These are phyloP conservation scores for Danio tinwini DNA, from an alignment of 2,797 vertebrate genomes.

Conservation along the genomic window DNA sequence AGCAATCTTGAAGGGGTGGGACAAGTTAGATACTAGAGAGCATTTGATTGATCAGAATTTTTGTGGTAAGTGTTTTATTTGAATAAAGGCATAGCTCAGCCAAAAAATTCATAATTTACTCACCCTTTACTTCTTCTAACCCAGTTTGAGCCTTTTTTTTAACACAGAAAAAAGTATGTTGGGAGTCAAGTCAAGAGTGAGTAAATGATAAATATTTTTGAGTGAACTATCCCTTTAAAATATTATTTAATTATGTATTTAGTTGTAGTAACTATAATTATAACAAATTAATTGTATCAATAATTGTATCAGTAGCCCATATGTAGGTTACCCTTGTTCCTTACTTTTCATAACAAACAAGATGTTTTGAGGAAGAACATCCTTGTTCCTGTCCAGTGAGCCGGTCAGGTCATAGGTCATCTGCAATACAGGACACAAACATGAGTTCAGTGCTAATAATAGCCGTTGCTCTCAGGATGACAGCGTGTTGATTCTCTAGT, in stretches of 20 bases:
- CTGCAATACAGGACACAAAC: constrained; percentile 70
- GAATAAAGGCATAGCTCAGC: too few relatives aligned
- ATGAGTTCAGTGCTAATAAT: constrained; percentile 9
- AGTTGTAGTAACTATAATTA: not conserved
- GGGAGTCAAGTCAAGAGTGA: too few relatives aligned
- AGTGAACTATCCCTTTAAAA: too few relatives aligned
- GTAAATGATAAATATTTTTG: too few relatives aligned
- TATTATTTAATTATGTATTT: not conserved
- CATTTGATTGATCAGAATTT: too few relatives aligned
- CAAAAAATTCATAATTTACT: too few relatives aligned
- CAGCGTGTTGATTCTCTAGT: not conserved
- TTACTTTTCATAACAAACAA: constrained; percentile 95
- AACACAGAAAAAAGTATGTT: too few relatives aligned
- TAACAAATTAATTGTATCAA: not conserved
- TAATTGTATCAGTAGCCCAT: not conserved
- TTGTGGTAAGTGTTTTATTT: too few relatives aligned
- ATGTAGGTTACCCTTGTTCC: constrained; percentile 61
- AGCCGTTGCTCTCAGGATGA: constrained; percentile 34
- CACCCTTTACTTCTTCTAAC: too few relatives aligned
- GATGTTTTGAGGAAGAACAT: constrained; percentile 92
- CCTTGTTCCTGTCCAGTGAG: constrained; percentile 90
- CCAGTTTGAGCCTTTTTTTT: too few relatives aligned
- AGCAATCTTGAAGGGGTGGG: too few relatives aligned
- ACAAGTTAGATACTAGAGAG: too few relatives aligned
- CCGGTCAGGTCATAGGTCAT: constrained; percentile 92